Base-by-base conservation (phyloP, 1,140 invertebrate species). In the Neodiprion pinetum region DNA sequence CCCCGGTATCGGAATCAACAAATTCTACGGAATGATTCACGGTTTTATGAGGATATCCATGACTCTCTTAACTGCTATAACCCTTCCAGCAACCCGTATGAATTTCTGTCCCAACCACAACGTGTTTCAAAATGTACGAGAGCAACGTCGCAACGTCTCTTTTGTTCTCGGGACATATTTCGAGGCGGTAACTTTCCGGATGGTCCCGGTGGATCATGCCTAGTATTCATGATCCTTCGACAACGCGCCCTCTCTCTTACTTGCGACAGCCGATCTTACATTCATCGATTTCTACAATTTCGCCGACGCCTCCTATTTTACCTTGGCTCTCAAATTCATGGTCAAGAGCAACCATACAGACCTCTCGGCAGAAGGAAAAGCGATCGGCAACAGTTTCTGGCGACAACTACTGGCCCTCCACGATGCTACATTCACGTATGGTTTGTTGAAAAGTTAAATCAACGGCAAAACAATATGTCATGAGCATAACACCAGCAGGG, bases 71-170 rank as follows among this genome's bases (percentile, higher is more conserved):
- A 70, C 71, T 50, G 7, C 53, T 23, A 61, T 70, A 74, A 7
- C 67, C 73, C 71, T 70, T 49, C 73, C 67, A 70, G n/a, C 73
- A 70, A 61, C 65, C 49, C 1, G 73, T 71, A 21, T 72, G 72
- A 23, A 75, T 75, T 40, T 2, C 72, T 5, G 73, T 72, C n/a
- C 67, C 73, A 17, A 53, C 17, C 1, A 50, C 50, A 5, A 77
- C 71, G n/a, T 70, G 48, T 69, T 74, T 72, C 53, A 50, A 65
- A 7, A 77, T 72, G 1, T 74, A n/a, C 23, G 1, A 8, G 2
- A 75, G 11, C 1, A 75, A 23, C 9, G 70, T 21, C 71, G 10
- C 47, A 61, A 17, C 50, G 50, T 9, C 71, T 28, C n/a, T 11
- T 48, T 71, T 75, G 14, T 75, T 75, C 1, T 17, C 61, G 7